phyloP scores from a whole-genome alignment of 2,797 vertebrate genomes.

The Enteromius mattozi region DNA sequence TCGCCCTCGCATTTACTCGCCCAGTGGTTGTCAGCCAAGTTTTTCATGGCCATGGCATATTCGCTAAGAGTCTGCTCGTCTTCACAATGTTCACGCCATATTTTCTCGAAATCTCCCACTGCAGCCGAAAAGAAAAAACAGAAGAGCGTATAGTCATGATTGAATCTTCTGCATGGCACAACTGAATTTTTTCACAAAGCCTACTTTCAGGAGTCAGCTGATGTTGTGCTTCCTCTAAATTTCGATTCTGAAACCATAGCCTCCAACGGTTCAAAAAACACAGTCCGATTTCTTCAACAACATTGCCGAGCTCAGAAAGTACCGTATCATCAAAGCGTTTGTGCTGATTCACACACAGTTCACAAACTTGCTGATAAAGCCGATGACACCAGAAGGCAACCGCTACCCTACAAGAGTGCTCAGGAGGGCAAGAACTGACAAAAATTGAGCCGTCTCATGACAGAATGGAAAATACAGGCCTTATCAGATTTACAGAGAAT shows the following conservation, averaged over 20 bases:
- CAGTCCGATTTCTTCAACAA: not conserved
- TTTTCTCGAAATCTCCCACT: constrained; percentile 99
- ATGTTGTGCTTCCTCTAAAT: not conserved
- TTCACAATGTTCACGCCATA: constrained; percentile 98
- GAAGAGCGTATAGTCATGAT: not conserved
- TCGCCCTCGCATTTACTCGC: constrained; percentile 92
- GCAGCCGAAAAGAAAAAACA: constrained; percentile 29
- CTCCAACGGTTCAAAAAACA: not conserved
- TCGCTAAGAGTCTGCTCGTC: constrained; percentile 95
- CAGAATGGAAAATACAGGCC: constrained; percentile 41
- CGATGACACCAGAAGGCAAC: constrained; percentile 54
- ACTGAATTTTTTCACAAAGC: not conserved
- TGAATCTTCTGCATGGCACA: not conserved
- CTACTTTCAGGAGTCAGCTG: constrained; percentile 27
- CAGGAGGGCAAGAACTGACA: constrained; percentile 57
- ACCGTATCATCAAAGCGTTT: constrained; percentile 26
- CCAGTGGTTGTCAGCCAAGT: constrained; percentile 98
- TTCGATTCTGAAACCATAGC: not conserved
- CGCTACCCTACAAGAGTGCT: constrained; percentile 1
- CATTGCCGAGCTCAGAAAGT: not conserved
- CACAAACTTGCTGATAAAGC: constrained; percentile 57
- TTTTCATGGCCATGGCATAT: constrained; percentile 99
- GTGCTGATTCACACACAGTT: constrained; percentile 35
- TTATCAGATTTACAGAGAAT: constrained; percentile 72
- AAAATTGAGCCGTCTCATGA: constrained; percentile 49